Evolutionary conservation across 2,113 vertebrate genomes (phyloP).

Genomic region (Mesitornis unicolor): DNA sequence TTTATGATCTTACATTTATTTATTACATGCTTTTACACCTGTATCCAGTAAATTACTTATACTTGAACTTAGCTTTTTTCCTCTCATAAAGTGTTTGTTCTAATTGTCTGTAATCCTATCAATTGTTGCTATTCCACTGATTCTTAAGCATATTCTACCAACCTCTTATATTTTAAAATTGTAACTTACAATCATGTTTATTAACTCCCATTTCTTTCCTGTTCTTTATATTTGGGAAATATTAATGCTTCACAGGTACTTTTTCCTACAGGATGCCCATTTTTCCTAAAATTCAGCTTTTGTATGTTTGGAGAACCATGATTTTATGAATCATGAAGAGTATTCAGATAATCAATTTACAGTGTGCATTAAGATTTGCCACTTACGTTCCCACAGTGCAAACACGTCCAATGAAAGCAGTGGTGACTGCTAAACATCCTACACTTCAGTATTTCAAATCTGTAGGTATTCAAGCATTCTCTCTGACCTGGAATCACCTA

Average conservation of each 20-base stretch:
- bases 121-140: neutral
- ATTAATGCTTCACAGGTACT: neutral
- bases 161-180: neutral
- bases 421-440: neutral
- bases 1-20: neutral
- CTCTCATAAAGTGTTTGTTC: neutral
- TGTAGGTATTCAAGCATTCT: neutral
- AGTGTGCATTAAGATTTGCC: neutral
- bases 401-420: neutral
- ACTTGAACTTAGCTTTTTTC: neutral
- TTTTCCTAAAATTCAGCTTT: rapidly evolving
- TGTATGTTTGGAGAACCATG: neutral
- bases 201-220: neutral
- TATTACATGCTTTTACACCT: neutral
- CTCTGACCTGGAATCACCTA: neutral
- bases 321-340: neutral
- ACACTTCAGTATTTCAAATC: neutral
- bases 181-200: neutral
- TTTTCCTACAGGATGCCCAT: neutral
- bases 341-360: neutral
- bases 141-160: neutral
- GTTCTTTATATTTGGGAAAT: neutral
- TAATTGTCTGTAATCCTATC: neutral
- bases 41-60: neutral
- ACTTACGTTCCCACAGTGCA: neutral